Evolutionary conservation across 2,888 invertebrate genomes (phyloP).

Genomic region (Drosophila lutescens): DNA sequence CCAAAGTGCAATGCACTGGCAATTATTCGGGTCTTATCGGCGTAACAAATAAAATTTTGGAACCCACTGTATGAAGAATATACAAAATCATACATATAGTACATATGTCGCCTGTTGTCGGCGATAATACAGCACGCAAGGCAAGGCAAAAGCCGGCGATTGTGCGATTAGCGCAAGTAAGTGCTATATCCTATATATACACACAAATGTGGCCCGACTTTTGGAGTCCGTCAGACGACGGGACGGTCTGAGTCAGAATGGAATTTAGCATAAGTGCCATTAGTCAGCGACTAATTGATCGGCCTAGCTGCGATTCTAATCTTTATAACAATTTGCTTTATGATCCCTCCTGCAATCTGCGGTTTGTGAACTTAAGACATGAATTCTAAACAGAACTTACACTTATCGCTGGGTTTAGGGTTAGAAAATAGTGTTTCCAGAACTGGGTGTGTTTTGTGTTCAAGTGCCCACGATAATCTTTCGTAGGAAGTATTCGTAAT

Average conservation of each 20-base stretch:
- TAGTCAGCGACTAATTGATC: slow-evolving; percentile 27
- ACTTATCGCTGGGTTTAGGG: neutral
- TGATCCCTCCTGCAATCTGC: neutral
- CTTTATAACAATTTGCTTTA: slow-evolving; percentile 6
- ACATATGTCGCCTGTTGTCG: slow-evolving; percentile 32
- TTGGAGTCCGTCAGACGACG: too few relatives aligned
- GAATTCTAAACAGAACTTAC: neutral
- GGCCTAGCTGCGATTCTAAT: slow-evolving; percentile 1
- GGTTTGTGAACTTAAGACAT: neutral
- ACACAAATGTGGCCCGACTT: slow-evolving; percentile 15
- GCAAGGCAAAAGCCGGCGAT: slow-evolving; percentile 32
- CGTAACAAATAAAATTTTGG: slow-evolving; percentile 7
- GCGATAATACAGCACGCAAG: slow-evolving; percentile 70
- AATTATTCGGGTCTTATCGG: slow-evolving; percentile 48
- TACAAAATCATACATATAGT: neutral
- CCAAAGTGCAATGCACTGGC: slow-evolving; percentile 30
- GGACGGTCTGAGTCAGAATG: slow-evolving; percentile 26
- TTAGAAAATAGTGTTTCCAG: neutral
- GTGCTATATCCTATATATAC: slow-evolving; percentile 1
- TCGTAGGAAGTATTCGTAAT: neutral
- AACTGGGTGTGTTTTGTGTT: neutral
- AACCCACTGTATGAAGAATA: neutral
- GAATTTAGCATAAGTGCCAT: slow-evolving; percentile 36
- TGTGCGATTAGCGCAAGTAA: slow-evolving; percentile 40
- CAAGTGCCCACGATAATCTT: neutral